Conservation (phyloP, 1,140 invertebrate genomes). For the Cydia fagiglandana region DNA sequence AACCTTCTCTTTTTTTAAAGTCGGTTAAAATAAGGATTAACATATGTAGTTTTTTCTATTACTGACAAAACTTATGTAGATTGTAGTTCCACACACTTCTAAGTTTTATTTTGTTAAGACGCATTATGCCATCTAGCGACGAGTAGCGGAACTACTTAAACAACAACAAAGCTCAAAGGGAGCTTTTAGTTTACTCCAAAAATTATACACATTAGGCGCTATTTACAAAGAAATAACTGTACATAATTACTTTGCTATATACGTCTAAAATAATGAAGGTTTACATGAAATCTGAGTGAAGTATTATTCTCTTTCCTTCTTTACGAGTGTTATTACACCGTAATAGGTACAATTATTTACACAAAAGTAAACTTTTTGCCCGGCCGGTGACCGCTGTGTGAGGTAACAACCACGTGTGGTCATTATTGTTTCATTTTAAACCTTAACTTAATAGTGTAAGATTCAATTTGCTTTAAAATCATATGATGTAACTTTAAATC, state of each 20-base stretch:
- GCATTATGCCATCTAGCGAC: slow-evolving; percentile 41
- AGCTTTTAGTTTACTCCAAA: slow-evolving; percentile 35
- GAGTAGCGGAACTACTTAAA: slow-evolving; percentile 39
- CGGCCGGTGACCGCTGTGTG: slow-evolving; percentile 24
- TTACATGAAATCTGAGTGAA: background rate
- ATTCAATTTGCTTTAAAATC: background rate
- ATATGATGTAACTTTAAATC: slow-evolving; percentile 17
- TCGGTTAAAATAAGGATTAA: too few relatives aligned
- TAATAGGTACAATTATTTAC: slow-evolving; percentile 13
- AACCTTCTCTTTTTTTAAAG: too few relatives aligned
- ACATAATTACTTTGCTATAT: background rate
- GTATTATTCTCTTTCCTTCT: slow-evolving; percentile 6
- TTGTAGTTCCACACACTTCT: too few relatives aligned
- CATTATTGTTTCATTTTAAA: background rate
- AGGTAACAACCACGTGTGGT: slow-evolving; percentile 18
- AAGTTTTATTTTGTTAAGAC: background rate
- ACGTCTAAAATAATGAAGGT: slow-evolving; percentile 2
- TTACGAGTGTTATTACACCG: background rate
- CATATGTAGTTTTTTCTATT: too few relatives aligned
- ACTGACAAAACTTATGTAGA: too few relatives aligned
- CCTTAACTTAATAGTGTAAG: background rate
- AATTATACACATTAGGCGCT: slow-evolving; percentile 28
- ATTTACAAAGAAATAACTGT: slow-evolving; percentile 22
- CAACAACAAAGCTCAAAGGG: slow-evolving; percentile 20
- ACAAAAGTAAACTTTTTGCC: slow-evolving; percentile 11